A percentile compares a stretch with the other conserved stretches of the same genome.
Evolutionary conservation across 2,113 vertebrate genomes (phyloP).

Genomic region (Syngnathus scovelli): DNA sequence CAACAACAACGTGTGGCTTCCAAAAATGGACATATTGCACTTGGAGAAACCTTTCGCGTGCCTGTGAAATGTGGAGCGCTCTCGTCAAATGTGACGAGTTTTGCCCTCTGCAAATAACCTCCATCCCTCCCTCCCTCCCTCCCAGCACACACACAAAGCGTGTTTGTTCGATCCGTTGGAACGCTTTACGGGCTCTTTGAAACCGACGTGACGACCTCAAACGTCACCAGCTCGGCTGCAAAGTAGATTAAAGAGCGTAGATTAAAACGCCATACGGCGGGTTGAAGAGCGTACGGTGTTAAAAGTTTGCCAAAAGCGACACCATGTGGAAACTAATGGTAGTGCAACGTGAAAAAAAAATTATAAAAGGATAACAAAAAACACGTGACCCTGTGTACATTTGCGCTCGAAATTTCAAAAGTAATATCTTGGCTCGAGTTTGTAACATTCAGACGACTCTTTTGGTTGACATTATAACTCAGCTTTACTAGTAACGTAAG

Average conservation of each 20-base stretch:
- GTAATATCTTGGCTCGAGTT: neutral
- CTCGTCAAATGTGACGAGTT: slow-evolving; percentile 68
- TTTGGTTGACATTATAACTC: neutral
- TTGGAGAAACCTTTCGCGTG: slow-evolving; percentile 65
- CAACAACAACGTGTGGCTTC: slow-evolving; percentile 6
- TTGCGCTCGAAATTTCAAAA: neutral
- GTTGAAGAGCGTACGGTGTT: too few species aligned
- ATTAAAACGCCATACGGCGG: too few species aligned
- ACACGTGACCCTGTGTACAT: neutral
- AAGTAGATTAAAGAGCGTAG: neutral
- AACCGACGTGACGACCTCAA: slow-evolving; percentile 18
- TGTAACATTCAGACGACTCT: neutral
- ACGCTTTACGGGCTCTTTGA: slow-evolving; percentile 5
- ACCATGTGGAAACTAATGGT: slow-evolving; percentile 20
- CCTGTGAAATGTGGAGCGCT: slow-evolving; percentile 71
- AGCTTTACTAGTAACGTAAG: neutral
- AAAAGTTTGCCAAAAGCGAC: slow-evolving; percentile 42
- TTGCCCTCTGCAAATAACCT: slow-evolving; percentile 66
- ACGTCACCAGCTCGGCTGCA: slow-evolving; percentile 23
- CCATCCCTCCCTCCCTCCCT: slow-evolving; percentile 41
- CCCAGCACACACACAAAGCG: slow-evolving; percentile 56
- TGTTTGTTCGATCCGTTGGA: slow-evolving; percentile 51
- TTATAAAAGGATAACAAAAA: neutral
- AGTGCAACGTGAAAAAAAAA: neutral
- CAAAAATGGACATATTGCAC: slow-evolving; percentile 35